phyloP scores from a whole-genome alignment of 2,113 vertebrate genomes.

The Chlorocebus sabaeus region DNA sequence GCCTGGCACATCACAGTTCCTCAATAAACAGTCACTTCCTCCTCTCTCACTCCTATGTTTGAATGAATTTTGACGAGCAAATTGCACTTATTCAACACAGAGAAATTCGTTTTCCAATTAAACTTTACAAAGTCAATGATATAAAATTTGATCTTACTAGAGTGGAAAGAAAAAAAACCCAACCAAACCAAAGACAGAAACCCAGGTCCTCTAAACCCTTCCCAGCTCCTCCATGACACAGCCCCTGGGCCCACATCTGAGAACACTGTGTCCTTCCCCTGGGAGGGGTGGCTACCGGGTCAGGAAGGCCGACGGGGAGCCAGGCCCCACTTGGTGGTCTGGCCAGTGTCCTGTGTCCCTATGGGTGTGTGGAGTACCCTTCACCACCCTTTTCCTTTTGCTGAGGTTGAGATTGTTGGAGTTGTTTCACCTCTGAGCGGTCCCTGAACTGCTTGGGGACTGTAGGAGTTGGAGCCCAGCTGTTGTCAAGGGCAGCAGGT shows the following conservation, averaged over 20 bases:
- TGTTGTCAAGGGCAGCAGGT: not conserved
- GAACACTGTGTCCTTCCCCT: not conserved
- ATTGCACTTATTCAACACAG: not conserved
- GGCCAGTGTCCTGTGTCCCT: not conserved
- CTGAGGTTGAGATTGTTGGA: not conserved
- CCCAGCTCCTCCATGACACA: not conserved
- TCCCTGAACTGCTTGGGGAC: not conserved
- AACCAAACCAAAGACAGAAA: not conserved
- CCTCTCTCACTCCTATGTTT: not conserved
- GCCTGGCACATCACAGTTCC: not conserved
- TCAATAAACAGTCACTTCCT: not conserved
- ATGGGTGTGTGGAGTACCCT: not conserved
- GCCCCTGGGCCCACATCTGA: not conserved
- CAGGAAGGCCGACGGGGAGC: not conserved
- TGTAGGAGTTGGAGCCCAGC: not conserved
- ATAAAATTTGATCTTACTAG: not conserved
- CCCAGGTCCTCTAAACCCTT: not conserved
- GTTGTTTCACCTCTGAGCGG: not conserved
- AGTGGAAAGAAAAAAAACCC: not conserved
- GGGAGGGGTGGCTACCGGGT: too few species aligned
- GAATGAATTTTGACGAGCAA: slow-evolving; percentile 28
- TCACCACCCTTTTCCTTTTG: not conserved
- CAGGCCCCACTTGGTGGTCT: accelerated
- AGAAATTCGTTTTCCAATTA: not conserved
- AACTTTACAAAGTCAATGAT: not conserved